Conservation (phyloP, 1,140 invertebrate genomes). For the Lepidotrigona ventralis region DNA sequence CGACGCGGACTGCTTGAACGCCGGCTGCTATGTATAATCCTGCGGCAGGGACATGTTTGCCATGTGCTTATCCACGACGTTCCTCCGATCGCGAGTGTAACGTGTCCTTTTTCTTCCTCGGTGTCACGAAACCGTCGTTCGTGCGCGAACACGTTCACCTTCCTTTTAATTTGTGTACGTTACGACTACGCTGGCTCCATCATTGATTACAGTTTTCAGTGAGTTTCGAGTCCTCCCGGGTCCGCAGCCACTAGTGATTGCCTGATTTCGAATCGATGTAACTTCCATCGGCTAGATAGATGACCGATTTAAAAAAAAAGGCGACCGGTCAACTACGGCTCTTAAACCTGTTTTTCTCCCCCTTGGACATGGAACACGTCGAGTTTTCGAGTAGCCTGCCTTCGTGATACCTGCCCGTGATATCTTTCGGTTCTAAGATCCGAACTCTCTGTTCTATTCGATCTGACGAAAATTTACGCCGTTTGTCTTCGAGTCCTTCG, state of each 20-base stretch:
- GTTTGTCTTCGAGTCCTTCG: not conserved
- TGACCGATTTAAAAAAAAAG: conserved; percentile 65
- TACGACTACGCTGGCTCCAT: conserved; percentile 1
- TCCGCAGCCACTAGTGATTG: not conserved
- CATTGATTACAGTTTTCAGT: conserved; percentile 17
- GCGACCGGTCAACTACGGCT: conserved; percentile 53
- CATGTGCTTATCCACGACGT: conserved; percentile 45
- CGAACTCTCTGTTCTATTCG: conserved; percentile 5
- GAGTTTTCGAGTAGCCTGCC: conserved; percentile 59
- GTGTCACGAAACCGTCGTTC: conserved; percentile 9
- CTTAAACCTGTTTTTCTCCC: conserved; percentile 66
- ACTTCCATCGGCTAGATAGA: conserved; percentile 48
- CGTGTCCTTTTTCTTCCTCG: conserved; percentile 18
- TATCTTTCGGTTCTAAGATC: conserved; percentile 19
- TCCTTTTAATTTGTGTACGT: conserved; percentile 17
- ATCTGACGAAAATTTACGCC: conserved; percentile 7
- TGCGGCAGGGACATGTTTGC: conserved; percentile 39
- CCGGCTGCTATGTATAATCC: conserved; percentile 64
- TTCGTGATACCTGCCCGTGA: conserved; percentile 37
- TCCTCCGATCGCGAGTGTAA: conserved; percentile 48
- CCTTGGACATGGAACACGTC: conserved; percentile 59
- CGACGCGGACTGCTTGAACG: conserved; percentile 70
- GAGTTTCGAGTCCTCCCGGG: not conserved
- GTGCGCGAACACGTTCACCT: conserved; percentile 6
- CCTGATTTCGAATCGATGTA: conserved; percentile 34